Evolutionary conservation across 1,140 invertebrate genomes (phyloP).

Genomic region (Cydia pomonella): DNA sequence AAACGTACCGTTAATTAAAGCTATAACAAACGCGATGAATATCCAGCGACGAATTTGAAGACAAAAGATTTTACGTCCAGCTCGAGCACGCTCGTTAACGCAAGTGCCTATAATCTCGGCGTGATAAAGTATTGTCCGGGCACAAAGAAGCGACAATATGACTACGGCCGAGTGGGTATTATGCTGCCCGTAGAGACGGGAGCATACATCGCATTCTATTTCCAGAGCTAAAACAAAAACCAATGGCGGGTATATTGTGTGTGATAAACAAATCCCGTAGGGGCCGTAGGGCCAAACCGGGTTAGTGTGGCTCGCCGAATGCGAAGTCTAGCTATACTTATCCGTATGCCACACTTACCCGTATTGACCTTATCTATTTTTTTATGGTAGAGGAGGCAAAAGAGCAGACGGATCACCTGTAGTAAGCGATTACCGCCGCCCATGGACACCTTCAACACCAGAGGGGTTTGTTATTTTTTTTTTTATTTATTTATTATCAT

Average conservation of each 20-base stretch:
- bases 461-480: no score
- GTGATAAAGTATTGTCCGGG: slow-evolving; percentile 25
- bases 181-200: neutral
- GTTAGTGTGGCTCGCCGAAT: no score
- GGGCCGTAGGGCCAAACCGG: no score
- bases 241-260: neutral
- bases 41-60: neutral
- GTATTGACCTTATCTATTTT: no score
- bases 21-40: slow-evolving; percentile 17
- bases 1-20: neutral
- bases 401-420: no score
- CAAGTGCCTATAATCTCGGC: slow-evolving; percentile 32
- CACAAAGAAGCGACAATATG: slow-evolving; percentile 26
- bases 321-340: no score
- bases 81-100: slow-evolving; percentile 25
- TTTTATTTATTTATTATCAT: no score
- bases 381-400: no score
- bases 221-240: neutral
- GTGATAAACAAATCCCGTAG: no score
- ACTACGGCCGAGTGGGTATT: slow-evolving; percentile 21
- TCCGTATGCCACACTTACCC: no score
- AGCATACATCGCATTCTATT: neutral
- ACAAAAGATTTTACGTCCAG: slow-evolving; percentile 26
- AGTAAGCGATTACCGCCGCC: no score
- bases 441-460: no score